Evolutionary conservation across 2,888 invertebrate genomes (phyloP), one percentile per base, ranked within the genome.

Genomic region (Anodontia alba): DNA sequence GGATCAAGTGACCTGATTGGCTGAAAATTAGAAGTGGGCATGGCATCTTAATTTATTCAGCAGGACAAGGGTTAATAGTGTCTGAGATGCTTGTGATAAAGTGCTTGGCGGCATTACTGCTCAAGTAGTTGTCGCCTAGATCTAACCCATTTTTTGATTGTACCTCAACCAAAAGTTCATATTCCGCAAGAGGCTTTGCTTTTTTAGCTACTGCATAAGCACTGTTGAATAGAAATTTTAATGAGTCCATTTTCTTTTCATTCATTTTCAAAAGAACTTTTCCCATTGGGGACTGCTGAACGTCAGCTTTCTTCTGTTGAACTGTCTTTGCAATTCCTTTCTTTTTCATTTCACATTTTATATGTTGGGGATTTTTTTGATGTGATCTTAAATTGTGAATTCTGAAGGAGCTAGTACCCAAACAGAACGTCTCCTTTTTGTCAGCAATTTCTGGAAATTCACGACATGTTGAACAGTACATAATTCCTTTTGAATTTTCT

Each of bases 11-110:
- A n/a, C n/a, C n/a, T n/a, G n/a, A n/a, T n/a, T n/a, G n/a, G n/a
- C n/a, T n/a, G n/a, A n/a, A n/a, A n/a, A n/a, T n/a, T n/a, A n/a
- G n/a, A n/a, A n/a, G n/a, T n/a, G n/a, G n/a, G n/a, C n/a, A n/a
- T n/a, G n/a, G n/a, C n/a, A n/a, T n/a, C n/a, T n/a, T n/a, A n/a
- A n/a, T n/a, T n/a, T n/a, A n/a, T n/a, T n/a, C n/a, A n/a, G n/a
- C n/a, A n/a, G n/a, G n/a, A n/a, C n/a, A n/a, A n/a, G n/a, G n/a
- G n/a, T n/a, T n/a, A n/a, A n/a, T n/a, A n/a, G n/a, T n/a, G n/a
- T n/a, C n/a, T 26, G 74, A 26, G 17, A 74, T 79, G n/a, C 57
- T 62, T 29, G 46, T 70, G 17, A 78, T 36, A 69, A 78, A 78
- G 29, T 69, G 54, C 20, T 57, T 69, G 51, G 73, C 68, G 17